Evolutionary conservation across 2,113 vertebrate genomes (phyloP).

Genomic region (Tyto alba): DNA sequence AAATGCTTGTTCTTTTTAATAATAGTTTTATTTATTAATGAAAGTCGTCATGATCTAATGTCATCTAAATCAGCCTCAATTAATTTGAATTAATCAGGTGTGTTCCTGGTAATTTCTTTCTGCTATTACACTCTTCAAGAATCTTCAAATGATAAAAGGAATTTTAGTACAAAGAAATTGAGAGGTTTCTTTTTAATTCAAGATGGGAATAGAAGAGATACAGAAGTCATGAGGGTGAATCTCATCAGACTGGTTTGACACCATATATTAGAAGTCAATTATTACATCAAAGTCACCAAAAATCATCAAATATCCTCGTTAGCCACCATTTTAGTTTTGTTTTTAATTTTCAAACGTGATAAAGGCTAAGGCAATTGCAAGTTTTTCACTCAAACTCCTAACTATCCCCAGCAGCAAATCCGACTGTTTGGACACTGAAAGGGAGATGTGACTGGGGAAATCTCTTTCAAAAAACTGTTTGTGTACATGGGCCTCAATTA

Average conservation of each 20-base stretch:
- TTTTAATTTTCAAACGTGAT: background rate
- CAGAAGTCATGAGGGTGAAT: background rate
- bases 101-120: constrained; percentile 6
- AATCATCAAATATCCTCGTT: constrained; percentile 33
- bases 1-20: background rate
- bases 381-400: background rate
- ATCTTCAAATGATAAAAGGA: constrained; percentile 54
- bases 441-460: background rate
- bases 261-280: background rate
- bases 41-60: background rate
- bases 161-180: constrained; percentile 23
- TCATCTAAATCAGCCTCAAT: background rate
- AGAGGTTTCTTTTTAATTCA: background rate
- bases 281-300: constrained; percentile 18
- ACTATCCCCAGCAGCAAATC: background rate
- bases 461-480: background rate
- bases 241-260: background rate
- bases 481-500: background rate
- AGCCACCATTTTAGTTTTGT: background rate
- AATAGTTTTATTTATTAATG: constrained; percentile 13
- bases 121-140: constrained; percentile 34
- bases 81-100: constrained; percentile 26
- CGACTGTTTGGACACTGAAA: background rate
- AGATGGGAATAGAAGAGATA: background rate
- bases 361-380: background rate